Percentiles rank a stretch among this genome's conserved stretches.
These are phyloP conservation scores for Sinocyclocheilus rhinocerous DNA, from an alignment of 2,113 vertebrate genomes.

Conservation along the genomic window DNA sequence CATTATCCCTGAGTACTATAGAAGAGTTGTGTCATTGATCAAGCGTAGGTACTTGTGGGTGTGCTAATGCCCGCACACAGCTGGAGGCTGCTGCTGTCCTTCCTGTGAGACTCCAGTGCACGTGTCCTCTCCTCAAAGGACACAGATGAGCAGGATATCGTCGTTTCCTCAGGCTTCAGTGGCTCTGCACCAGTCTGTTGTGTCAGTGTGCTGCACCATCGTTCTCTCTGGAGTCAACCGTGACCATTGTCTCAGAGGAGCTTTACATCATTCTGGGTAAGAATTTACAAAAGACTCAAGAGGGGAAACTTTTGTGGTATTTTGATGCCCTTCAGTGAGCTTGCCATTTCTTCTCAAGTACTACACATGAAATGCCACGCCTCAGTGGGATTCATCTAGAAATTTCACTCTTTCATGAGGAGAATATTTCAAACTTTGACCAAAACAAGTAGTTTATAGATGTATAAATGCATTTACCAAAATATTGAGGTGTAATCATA, in stretches of 20 bases:
- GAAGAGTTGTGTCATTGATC: conserved; percentile 47
- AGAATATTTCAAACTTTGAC: background rate
- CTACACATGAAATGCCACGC: conserved; percentile 46
- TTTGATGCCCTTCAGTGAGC: conserved; percentile 51
- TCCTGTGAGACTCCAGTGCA: conserved; percentile 40
- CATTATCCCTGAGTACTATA: conserved; percentile 31
- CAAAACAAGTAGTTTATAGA: background rate
- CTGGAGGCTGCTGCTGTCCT: conserved; percentile 43
- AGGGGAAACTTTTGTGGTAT: conserved; percentile 12
- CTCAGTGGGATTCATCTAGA: conserved; percentile 34
- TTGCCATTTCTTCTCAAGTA: conserved; percentile 38
- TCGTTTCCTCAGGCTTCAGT: conserved; percentile 32
- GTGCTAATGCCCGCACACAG: conserved; percentile 31
- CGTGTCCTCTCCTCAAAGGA: conserved; percentile 24
- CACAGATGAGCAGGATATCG: conserved; percentile 3
- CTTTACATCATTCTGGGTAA: conserved; percentile 31
- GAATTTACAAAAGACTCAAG: conserved; percentile 18
- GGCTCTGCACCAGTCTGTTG: conserved; percentile 22
- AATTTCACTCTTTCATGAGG: background rate
- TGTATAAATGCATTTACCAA: background rate
- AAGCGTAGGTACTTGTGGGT: conserved; percentile 16
- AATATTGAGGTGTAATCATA: too few species aligned
- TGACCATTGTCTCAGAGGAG: conserved; percentile 45
- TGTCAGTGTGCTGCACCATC: background rate
- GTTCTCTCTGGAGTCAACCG: conserved; percentile 29